These are phyloP conservation scores for Cephalopterus ornatus DNA, from an alignment of 2,113 vertebrate species.

Conservation along the genomic window DNA sequence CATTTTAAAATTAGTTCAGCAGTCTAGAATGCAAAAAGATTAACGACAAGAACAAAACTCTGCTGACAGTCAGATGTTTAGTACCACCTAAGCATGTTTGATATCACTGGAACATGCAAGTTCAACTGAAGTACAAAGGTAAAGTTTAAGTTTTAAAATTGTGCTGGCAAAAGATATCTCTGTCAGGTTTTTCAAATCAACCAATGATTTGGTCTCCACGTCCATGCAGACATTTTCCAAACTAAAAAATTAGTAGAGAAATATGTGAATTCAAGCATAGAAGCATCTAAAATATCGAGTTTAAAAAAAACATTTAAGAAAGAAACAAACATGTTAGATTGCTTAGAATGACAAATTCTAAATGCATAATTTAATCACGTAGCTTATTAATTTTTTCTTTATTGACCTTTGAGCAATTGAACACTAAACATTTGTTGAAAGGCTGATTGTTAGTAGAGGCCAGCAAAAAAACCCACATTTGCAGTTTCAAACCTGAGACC, in stretches of 20 bases:
- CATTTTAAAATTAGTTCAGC: background rate
- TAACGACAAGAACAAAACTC: background rate
- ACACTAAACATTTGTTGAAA: background rate
- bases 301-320: background rate
- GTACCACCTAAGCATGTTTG: background rate
- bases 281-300: background rate
- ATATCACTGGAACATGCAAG: background rate
- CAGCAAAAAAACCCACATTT: background rate
- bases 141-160: background rate
- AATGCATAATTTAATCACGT: background rate
- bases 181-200: background rate
- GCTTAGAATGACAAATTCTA: background rate
- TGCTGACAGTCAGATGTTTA: background rate
- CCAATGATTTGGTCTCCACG: background rate
- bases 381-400: background rate
- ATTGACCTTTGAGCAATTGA: background rate
- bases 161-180: background rate
- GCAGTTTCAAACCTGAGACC: background rate
- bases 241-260: background rate
- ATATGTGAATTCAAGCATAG: background rate
- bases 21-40: background rate
- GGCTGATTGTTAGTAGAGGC: background rate
- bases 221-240: background rate
- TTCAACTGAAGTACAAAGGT: conserved; percentile 21
- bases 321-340: too few species aligned